phyloP scores from a whole-genome alignment of 2,113 vertebrate species.

The Tachuris rubrigastra region DNA sequence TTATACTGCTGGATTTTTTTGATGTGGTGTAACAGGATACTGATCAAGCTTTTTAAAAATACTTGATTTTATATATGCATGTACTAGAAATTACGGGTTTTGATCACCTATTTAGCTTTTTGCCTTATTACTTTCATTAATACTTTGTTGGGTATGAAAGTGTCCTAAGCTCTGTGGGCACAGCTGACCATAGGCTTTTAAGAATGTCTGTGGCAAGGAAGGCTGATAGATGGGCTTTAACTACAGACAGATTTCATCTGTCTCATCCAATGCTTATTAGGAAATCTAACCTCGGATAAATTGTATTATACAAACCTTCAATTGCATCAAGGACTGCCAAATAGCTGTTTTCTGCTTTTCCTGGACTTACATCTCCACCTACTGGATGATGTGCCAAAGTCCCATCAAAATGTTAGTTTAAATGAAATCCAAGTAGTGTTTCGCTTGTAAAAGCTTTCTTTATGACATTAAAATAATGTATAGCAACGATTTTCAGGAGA shows the following conservation, averaged over 20 bases:
- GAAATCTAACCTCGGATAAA: constrained; percentile 9
- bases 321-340: neutral
- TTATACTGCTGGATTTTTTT: neutral
- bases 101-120: neutral
- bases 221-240: neutral
- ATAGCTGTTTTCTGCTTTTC: neutral
- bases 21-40: neutral
- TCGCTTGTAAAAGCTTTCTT: neutral
- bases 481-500: neutral
- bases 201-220: neutral
- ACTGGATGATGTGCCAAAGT: constrained; percentile 33
- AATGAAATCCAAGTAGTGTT: neutral
- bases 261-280: constrained; percentile 50
- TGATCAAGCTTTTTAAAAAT: neutral
- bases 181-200: neutral
- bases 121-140: neutral
- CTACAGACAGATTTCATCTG: constrained; percentile 28
- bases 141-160: neutral
- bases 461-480: neutral
- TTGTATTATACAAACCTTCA: neutral
- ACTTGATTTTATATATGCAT: neutral
- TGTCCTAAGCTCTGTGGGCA: neutral
- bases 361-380: constrained; percentile 68
- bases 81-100: neutral
- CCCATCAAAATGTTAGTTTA: neutral